phyloP scores from a whole-genome alignment of 2,797 vertebrate species.

The Takifugu ocellatus region DNA sequence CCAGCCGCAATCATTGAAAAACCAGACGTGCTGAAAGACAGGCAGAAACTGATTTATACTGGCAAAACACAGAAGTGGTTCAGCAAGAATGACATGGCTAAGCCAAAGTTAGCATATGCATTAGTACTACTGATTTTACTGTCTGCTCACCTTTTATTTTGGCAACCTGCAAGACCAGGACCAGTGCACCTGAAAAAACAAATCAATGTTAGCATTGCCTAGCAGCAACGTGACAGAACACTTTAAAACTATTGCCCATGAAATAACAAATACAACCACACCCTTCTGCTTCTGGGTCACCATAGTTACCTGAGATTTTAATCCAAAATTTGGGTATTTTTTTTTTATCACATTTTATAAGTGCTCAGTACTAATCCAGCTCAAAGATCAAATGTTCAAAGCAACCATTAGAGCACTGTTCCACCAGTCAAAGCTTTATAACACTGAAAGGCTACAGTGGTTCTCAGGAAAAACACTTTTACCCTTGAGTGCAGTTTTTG shows the following conservation, averaged over 20 bases:
- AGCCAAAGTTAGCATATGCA: not conserved
- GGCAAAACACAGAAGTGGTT: constrained; percentile 14
- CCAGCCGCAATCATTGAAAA: constrained; percentile 87
- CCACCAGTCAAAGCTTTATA: constrained; percentile 21
- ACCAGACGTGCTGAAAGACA: constrained; percentile 59
- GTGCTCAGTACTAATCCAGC: too few species aligned
- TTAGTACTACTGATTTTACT: not conserved
- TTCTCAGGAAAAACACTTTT: constrained; percentile 26
- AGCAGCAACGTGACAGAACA: not conserved
- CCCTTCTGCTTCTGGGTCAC: too few species aligned
- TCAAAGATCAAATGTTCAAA: too few species aligned
- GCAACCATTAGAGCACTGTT: too few species aligned
- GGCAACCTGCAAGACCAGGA: constrained; percentile 82
- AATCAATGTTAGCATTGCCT: constrained; percentile 11
- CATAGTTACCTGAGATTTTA: too few species aligned
- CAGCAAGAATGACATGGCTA: not conserved
- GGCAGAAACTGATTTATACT: constrained; percentile 1
- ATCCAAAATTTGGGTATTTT: too few species aligned
- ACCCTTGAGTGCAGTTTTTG: constrained; percentile 91
- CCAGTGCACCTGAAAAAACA: constrained; percentile 79
- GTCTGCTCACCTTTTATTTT: constrained; percentile 68
- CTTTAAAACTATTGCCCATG: too few species aligned
- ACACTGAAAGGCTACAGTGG: constrained; percentile 1
- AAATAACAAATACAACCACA: too few species aligned
- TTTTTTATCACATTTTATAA: too few species aligned